These are phyloP conservation scores for Anser cygnoides DNA, from an alignment of 2,113 vertebrate species.

Conservation along the genomic window DNA sequence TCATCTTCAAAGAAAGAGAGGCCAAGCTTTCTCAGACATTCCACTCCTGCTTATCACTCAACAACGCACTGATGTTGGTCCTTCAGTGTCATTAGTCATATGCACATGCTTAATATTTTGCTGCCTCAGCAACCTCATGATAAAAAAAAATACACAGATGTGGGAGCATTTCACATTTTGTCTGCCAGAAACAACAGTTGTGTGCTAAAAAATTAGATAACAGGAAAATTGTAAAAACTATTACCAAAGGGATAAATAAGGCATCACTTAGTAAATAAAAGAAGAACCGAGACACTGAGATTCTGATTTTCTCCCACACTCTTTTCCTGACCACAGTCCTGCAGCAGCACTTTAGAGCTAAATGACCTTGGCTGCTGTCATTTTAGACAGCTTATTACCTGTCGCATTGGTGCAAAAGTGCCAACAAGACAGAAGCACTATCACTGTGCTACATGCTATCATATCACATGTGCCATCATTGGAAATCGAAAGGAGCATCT, in stretches of 20 bases:
- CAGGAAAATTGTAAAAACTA: neutral
- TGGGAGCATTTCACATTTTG: neutral
- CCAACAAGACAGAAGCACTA: neutral
- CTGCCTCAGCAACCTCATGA: neutral
- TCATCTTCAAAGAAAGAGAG: neutral
- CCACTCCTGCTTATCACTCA: neutral
- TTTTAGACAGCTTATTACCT: neutral
- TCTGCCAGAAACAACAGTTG: neutral
- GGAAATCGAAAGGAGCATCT: neutral
- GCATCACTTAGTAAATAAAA: neutral
- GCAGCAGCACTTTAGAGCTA: neutral
- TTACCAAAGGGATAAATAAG: neutral
- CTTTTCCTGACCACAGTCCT: neutral
- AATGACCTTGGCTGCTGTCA: neutral
- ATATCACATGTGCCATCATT: neutral
- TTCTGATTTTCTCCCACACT: neutral
- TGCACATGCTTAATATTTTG: neutral
- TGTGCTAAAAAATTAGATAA: accelerated
- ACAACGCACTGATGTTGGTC: neutral
- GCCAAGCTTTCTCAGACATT: neutral
- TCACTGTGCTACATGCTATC: too few relatives aligned
- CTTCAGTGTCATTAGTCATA: neutral
- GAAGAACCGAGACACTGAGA: neutral
- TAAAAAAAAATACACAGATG: neutral
- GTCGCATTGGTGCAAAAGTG: neutral